Evolutionary conservation across 2,797 vertebrate genomes (phyloP).

Genomic region (Pipistrellus kuhlii): DNA sequence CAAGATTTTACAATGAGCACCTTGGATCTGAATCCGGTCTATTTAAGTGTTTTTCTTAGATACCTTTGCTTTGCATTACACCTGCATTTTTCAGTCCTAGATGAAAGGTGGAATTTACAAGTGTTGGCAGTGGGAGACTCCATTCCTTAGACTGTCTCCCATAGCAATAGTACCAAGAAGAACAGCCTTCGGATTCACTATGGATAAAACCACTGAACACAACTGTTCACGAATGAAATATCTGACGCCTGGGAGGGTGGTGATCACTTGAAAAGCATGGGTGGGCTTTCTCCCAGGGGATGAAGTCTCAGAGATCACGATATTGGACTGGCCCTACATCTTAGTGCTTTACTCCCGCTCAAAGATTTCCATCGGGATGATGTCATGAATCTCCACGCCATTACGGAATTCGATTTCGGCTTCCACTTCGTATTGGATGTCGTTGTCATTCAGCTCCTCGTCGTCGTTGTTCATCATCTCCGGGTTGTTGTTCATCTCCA

Average conservation of each 20-base stretch:
- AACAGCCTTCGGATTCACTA: conserved; percentile 69
- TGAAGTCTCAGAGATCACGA: conserved; percentile 73
- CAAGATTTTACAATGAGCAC: conserved; percentile 78
- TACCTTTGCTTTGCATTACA: conserved; percentile 64
- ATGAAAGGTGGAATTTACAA: conserved; percentile 83
- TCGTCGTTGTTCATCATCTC: too few relatives aligned
- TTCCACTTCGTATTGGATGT: conserved; percentile 71
- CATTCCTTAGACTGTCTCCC: conserved; percentile 71
- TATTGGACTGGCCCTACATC: conserved; percentile 69
- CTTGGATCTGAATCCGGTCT: conserved; percentile 80
- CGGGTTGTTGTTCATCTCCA: too few relatives aligned
- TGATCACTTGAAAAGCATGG: conserved; percentile 54
- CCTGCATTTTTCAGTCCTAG: conserved; percentile 69
- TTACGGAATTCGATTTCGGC: conserved; percentile 90
- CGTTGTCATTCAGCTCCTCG: too few relatives aligned
- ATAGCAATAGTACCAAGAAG: conserved; percentile 81
- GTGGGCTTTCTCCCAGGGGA: conserved; percentile 70
- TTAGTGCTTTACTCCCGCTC: conserved; percentile 93
- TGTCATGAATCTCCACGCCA: conserved; percentile 90
- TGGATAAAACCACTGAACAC: conserved; percentile 54
- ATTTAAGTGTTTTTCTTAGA: conserved; percentile 84
- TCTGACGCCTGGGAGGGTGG: conserved; percentile 71
- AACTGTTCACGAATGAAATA: conserved; percentile 76
- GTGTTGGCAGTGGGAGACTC: conserved; percentile 73
- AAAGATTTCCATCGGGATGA: conserved; percentile 91